phyloP scores from a whole-genome alignment of 64 coral and sea anemone genomes.

The Porites australiensis region DNA sequence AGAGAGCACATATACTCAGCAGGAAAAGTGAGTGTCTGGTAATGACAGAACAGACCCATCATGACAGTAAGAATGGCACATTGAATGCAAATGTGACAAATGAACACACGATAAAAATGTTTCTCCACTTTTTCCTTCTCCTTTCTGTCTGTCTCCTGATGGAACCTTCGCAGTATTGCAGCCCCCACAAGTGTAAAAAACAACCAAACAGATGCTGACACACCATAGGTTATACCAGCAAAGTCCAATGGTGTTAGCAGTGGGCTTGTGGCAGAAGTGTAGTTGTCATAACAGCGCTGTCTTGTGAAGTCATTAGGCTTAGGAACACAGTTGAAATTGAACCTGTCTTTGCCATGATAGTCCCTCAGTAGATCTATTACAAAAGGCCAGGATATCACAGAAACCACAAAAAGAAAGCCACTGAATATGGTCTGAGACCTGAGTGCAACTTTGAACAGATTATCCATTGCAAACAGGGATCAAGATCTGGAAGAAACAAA shows the following conservation, averaged over 20 bases:
- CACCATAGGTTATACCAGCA: conserved; percentile 20
- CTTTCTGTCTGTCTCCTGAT: no score
- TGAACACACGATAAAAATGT: not conserved
- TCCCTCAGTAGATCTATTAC: not conserved
- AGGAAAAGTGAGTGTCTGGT: not conserved
- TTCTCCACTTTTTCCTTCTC: no score
- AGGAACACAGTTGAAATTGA: not conserved
- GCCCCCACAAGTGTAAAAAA: not conserved
- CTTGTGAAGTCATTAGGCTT: not conserved
- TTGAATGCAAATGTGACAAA: not conserved
- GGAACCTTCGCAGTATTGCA: no score
- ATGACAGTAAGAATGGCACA: conserved; percentile 10
- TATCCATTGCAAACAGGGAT: not conserved
- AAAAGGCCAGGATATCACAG: not conserved
- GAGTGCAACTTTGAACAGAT: not conserved
- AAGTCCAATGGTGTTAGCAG: conserved; percentile 18
- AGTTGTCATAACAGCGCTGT: conserved; percentile 14
- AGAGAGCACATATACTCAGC: not conserved
- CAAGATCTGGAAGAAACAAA: no score
- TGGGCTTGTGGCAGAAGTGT: conserved; percentile 15
- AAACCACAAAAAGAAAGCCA: not conserved
- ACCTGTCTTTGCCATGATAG: conserved; percentile 22
- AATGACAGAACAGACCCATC: conserved; percentile 15
- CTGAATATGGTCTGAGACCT: not conserved
- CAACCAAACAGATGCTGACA: not conserved